Evolutionary conservation across 2,888 invertebrate species (phyloP).

Genomic region (Drosophila hawaiiensis): DNA sequence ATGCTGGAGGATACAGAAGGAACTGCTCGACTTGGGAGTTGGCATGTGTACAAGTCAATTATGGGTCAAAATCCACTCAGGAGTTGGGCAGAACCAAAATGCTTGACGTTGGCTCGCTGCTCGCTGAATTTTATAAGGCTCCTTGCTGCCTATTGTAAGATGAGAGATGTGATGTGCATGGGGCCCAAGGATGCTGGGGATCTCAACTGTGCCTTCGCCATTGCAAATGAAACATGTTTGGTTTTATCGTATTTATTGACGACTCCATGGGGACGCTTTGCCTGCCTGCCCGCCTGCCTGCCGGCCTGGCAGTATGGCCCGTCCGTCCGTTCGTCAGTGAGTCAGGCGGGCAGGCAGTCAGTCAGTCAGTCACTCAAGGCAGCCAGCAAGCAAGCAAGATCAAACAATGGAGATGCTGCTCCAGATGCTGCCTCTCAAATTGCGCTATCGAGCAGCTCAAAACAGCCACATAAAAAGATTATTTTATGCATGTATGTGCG

Average conservation of each 20-base stretch:
- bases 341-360: constrained; percentile 9
- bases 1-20: constrained; percentile 13
- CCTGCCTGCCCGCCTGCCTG: constrained; percentile 27
- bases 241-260: constrained; percentile 82
- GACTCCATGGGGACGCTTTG: constrained; percentile 77
- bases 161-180: constrained; percentile 50
- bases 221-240: constrained; percentile 80
- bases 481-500: constrained; percentile 63
- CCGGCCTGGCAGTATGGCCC: neutral
- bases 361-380: constrained; percentile 24
- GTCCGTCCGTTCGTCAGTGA: constrained; percentile 18
- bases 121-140: constrained; percentile 56
- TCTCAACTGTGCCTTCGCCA: constrained; percentile 18
- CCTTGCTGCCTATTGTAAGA: constrained; percentile 36
- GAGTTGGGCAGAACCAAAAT: constrained; percentile 49
- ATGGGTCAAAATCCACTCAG: constrained; percentile 80
- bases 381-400: constrained; percentile 43
- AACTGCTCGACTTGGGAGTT: constrained; percentile 50
- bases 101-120: constrained; percentile 45
- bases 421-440: constrained; percentile 41
- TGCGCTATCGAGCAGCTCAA: constrained; percentile 76
- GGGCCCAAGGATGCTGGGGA: constrained; percentile 13
- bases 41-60: constrained; percentile 81
- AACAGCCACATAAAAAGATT: constrained; percentile 78
- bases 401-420: constrained; percentile 69